Base-by-base conservation (phyloP, 2,797 vertebrate genomes). In the Acipenser oxyrinchus region DNA sequence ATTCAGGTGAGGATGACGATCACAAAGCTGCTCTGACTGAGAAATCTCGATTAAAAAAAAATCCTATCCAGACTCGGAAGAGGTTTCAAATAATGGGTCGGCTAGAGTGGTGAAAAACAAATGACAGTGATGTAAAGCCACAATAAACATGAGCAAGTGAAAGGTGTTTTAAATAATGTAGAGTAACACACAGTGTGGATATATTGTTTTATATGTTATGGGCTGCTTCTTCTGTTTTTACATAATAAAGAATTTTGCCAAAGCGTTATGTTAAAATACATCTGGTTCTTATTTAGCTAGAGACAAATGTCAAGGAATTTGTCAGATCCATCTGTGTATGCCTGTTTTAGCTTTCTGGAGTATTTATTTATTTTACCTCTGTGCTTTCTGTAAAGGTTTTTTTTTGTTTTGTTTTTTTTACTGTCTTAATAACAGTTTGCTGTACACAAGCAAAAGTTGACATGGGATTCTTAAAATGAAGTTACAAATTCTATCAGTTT, bases 1-100 rank as follows among this genome's bases (percentile, higher is more conserved):
- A 99, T 83, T 99, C 97, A 69, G 96, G 97, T 99, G 87, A 93
- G 88, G 72, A 48, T 58, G 70, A 15, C 23, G 23, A 37, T 37
- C 1, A 37, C 23, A 37, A 37, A 37, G 23, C 23, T 37, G 23
- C 23, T 4, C 23, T 37, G 23, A 37, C 23, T 37, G 23, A 37
- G 23, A 37, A 37, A 37, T 37, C 23, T 37, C 23, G 4, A 37
- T 37, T 1, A 18, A 18, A 18, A 37, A 37, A 37, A 37, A 37
- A 37, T 37, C 23, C 15, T 18, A 18, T 18, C 15, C 15, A 18
- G 15, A 18, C 15, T 18, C 15, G n/a, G n/a, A 23, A 37, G 23
- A 37, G 23, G 3, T 37, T 37, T 37, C 23, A 37, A 37, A 37
- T 37, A 37, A 37, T 37, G 23, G 4, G 23, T 37, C 23, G 15